Evolutionary conservation across 2,888 invertebrate species (phyloP).

Genomic region (Cataglyphis rosenhaueri): DNA sequence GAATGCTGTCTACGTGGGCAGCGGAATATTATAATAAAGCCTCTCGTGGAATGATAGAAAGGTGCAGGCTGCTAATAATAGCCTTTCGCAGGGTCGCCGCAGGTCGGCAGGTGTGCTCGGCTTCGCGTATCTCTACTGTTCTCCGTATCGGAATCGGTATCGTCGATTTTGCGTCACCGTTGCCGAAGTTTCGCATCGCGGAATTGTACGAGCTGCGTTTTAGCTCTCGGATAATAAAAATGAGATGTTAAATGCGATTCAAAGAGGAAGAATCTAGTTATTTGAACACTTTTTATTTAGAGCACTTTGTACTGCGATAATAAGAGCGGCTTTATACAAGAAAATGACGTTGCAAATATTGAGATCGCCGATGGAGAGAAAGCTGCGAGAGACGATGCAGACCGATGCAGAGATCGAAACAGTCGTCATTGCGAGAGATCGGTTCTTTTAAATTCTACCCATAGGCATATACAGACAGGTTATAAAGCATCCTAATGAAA

Average conservation of each 20-base stretch:
- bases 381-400: conserved; percentile 14
- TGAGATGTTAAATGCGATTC: background rate
- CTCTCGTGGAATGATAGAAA: conserved; percentile 77
- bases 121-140: conserved; percentile 40
- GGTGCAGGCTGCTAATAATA: conserved; percentile 78
- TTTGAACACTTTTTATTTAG: conserved; percentile 20
- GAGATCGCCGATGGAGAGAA: conserved; percentile 38
- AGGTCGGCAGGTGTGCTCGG: conserved; percentile 70
- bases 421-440: conserved; percentile 26
- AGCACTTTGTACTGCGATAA: conserved; percentile 31
- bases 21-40: conserved; percentile 70
- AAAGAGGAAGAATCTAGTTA: background rate
- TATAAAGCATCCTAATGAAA: conserved; percentile 34
- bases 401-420: conserved; percentile 23
- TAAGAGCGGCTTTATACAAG: conserved; percentile 40
- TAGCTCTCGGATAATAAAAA: background rate
- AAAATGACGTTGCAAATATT: conserved; percentile 34
- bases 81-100: conserved; percentile 60
- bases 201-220: background rate
- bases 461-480: conserved; percentile 29
- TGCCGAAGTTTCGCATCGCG: background rate
- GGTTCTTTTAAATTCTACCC: conserved; percentile 36
- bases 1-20: conserved; percentile 72
- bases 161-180: conserved; percentile 12
- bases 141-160: background rate